Conservation (phyloP, 2,888 invertebrate genomes). For the Chirona hameri region DNA sequence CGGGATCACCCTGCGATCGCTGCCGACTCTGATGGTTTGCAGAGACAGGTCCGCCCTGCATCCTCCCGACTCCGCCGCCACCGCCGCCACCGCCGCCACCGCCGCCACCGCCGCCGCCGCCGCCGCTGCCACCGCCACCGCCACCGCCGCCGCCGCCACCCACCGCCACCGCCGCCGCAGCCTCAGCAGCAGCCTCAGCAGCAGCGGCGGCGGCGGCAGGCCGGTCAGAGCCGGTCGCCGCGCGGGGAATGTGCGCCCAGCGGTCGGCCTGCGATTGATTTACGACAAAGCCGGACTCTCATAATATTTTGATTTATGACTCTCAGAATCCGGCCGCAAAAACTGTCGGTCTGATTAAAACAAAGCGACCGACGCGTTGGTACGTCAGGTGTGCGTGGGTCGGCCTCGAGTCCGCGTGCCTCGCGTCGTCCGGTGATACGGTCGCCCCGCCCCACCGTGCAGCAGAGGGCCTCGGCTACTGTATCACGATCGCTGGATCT, state of each 20-base stretch:
- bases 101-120: too few species aligned
- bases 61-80: too few species aligned
- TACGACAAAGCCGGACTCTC: slow-evolving; percentile 26
- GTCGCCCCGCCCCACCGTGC: not conserved
- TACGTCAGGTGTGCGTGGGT: slow-evolving; percentile 1
- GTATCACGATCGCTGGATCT: not conserved
- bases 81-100: too few species aligned
- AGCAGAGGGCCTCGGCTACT: not conserved
- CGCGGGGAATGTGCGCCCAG: not conserved
- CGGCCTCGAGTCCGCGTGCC: not conserved
- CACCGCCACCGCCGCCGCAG: too few species aligned
- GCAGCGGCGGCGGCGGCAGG: not conserved
- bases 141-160: too few species aligned
- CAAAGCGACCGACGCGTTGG: not conserved
- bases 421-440: not conserved
- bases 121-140: too few species aligned
- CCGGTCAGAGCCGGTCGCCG: not conserved
- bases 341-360: not conserved
- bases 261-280: not conserved
- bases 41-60: too few species aligned
- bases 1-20: too few species aligned
- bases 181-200: too few species aligned
- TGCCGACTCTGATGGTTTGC: too few species aligned
- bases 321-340: slow-evolving; percentile 1
- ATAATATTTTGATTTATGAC: slow-evolving; percentile 25